Conservation (phyloP, 2,888 invertebrate species). For the Iselma pallidipennis region DNA sequence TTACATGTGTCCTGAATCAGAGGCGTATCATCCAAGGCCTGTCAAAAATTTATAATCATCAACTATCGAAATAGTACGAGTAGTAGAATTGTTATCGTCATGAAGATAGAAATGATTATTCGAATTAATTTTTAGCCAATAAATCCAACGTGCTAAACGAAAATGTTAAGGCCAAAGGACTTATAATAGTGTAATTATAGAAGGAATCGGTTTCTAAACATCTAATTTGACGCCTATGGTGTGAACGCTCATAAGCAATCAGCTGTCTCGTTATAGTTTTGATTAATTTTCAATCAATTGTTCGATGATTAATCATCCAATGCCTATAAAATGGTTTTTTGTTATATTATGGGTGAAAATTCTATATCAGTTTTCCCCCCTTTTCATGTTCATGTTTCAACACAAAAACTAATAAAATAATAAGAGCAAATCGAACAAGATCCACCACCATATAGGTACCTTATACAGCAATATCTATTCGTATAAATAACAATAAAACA, state of each 20-base stretch:
- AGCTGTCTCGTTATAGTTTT: constrained; percentile 58
- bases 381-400: neutral
- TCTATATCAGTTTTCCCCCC: constrained; percentile 3
- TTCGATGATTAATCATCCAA: constrained; percentile 54
- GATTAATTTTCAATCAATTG: constrained; percentile 59
- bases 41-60: neutral
- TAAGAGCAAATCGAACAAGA: too few species aligned
- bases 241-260: constrained; percentile 56
- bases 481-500: neutral
- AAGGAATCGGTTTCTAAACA: constrained; percentile 45
- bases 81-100: too few species aligned
- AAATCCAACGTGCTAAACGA: neutral
- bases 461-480: neutral
- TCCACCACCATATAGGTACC: neutral
- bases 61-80: neutral
- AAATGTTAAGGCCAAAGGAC: constrained; percentile 17
- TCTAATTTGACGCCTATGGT: constrained; percentile 56
- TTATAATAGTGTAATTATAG: constrained; percentile 38
- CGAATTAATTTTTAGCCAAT: neutral
- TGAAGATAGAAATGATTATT: too few species aligned
- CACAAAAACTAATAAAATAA: neutral
- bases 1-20: constrained; percentile 34
- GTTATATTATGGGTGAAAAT: constrained; percentile 31
- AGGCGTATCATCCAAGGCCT: neutral
- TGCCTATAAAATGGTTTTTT: too few species aligned